Evolutionary conservation across 2,797 vertebrate genomes (phyloP).

Genomic region (Pampus argenteus): DNA sequence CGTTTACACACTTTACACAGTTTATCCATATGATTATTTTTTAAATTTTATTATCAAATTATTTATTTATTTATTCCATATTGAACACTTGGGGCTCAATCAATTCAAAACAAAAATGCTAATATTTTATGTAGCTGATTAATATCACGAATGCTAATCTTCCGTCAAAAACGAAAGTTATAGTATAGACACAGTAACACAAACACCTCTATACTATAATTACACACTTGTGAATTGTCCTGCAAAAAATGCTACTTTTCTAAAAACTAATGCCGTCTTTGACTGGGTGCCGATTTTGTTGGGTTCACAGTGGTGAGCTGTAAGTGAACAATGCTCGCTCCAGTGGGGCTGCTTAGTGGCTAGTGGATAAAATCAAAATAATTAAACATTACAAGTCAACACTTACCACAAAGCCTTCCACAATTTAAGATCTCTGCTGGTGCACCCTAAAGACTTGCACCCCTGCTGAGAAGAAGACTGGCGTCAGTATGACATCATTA

Average conservation of each 20-base stretch:
- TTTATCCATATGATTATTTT: too few relatives aligned
- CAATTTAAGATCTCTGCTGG: background rate
- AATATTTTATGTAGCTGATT: background rate
- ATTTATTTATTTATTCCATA: too few relatives aligned
- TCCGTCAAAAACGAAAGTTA: background rate
- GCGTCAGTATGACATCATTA: slow-evolving; percentile 33
- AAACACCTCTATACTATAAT: background rate
- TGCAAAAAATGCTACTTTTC: background rate
- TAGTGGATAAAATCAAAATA: background rate
- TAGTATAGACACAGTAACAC: background rate
- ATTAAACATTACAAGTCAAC: background rate
- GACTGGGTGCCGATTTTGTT: background rate
- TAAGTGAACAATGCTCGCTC: background rate
- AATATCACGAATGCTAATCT: background rate
- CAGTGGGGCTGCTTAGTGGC: too few relatives aligned
- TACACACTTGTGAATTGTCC: background rate
- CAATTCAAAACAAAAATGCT: too few relatives aligned
- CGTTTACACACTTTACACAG: too few relatives aligned
- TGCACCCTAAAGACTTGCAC: background rate
- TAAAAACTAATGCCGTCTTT: background rate
- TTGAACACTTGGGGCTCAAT: too few relatives aligned
- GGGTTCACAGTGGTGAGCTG: background rate
- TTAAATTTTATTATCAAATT: too few relatives aligned
- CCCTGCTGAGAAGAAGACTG: slow-evolving; percentile 7
- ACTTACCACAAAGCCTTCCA: background rate